Evolutionary conservation across 2,888 invertebrate species (phyloP).

Genomic region (Erebia aethiops): DNA sequence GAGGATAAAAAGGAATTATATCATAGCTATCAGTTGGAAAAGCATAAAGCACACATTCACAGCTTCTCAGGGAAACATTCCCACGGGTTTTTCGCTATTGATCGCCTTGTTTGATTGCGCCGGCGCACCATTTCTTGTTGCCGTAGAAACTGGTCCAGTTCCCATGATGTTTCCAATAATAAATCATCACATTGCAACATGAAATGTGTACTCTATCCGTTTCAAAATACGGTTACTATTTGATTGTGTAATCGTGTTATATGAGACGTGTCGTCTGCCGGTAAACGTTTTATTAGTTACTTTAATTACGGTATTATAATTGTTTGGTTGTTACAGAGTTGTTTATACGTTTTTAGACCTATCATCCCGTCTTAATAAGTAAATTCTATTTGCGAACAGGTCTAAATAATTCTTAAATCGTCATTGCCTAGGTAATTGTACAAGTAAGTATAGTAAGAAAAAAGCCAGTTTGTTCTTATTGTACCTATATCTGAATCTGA

Average conservation of each 20-base stretch:
- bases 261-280: slow-evolving; percentile 9
- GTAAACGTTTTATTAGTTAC: slow-evolving; percentile 20
- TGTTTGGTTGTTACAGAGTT: slow-evolving; percentile 4
- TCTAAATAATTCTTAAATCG: not conserved
- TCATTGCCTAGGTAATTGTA: not conserved
- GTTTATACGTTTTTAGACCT: slow-evolving; percentile 6
- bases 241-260: not conserved
- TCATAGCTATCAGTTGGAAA: slow-evolving; percentile 4
- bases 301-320: slow-evolving; percentile 19
- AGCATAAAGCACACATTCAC: slow-evolving; percentile 23
- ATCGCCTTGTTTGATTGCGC: slow-evolving; percentile 42
- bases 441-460: not conserved
- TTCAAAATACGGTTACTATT: slow-evolving; percentile 14
- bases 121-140: slow-evolving; percentile 37
- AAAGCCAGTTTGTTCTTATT: not conserved
- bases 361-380: not conserved
- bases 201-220: slow-evolving; percentile 11
- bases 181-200: slow-evolving; percentile 31
- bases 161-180: slow-evolving; percentile 43
- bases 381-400: not conserved
- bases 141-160: slow-evolving; percentile 46
- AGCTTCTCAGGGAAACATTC: slow-evolving; percentile 38
- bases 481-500: not conserved
- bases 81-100: slow-evolving; percentile 40
- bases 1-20: slow-evolving; percentile 2